Percentiles rank a stretch among this genome's conserved stretches.
phyloP scores from a whole-genome alignment of 2,797 vertebrate genomes.

The Danio albolineatus region DNA sequence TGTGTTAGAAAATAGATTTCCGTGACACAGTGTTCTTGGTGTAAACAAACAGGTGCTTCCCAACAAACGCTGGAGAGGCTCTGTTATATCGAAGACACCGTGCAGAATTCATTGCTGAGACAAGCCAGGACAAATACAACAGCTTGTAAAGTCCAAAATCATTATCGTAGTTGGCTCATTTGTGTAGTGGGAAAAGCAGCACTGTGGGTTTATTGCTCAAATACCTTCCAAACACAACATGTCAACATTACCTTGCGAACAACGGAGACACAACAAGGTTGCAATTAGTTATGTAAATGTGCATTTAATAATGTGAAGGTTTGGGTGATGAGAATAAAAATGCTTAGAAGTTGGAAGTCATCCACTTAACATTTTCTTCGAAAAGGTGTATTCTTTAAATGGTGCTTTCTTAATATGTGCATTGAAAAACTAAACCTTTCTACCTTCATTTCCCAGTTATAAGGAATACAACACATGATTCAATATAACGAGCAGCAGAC shows the following conservation, averaged over 20 bases:
- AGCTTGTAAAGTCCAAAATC: conserved; percentile 27
- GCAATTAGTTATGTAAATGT: conserved; percentile 12
- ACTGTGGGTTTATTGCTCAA: conserved; percentile 1
- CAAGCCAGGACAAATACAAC: conserved; percentile 18
- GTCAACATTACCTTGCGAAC: conserved; percentile 14
- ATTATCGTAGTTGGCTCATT: conserved; percentile 3
- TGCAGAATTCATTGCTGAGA: conserved; percentile 13
- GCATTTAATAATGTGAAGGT: not conserved
- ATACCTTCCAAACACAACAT: conserved; percentile 23
- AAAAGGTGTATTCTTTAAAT: not conserved
- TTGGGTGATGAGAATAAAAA: not conserved
- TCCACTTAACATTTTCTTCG: not conserved
- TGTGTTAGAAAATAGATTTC: not conserved
- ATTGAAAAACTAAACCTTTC: too few species aligned
- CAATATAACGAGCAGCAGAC: too few species aligned
- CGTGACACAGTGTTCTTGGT: not conserved
- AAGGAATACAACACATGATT: too few species aligned
- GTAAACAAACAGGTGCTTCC: conserved; percentile 5
- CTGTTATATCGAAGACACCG: not conserved
- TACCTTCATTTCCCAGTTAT: too few species aligned
- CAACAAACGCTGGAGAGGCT: not conserved
- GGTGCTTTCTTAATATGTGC: not conserved
- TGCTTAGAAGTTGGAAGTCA: not conserved
- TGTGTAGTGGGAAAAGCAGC: not conserved
- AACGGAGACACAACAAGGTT: not conserved